phyloP scores from a whole-genome alignment of 2,113 vertebrate genomes.

The Crotalus tigris region DNA sequence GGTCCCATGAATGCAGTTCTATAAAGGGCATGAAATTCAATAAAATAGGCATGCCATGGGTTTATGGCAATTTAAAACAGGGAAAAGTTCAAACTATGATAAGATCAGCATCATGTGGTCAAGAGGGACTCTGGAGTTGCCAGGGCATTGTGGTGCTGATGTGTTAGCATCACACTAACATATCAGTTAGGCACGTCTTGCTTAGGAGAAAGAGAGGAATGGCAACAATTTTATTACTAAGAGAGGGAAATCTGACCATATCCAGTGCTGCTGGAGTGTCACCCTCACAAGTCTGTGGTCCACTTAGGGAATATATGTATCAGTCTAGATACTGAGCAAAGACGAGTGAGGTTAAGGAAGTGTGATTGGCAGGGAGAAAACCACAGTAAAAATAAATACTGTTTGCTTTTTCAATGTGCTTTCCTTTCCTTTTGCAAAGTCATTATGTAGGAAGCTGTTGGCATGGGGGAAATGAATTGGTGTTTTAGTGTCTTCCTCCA shows the following conservation, averaged over 20 bases:
- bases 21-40: not conserved
- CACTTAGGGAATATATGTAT: not conserved
- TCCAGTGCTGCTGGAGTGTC: not conserved
- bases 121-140: not conserved
- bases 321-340: conserved; percentile 38
- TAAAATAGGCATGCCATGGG: not conserved
- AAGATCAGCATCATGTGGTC: not conserved
- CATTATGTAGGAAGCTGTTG: conserved; percentile 35
- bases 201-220: not conserved
- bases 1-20: not conserved
- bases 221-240: not conserved
- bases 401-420: conserved; percentile 43
- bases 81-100: not conserved
- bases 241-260: not conserved
- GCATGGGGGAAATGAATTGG: conserved; percentile 31
- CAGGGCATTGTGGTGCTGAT: not conserved
- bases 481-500: conserved; percentile 30
- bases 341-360: conserved; percentile 26
- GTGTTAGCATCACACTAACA: too few relatives aligned
- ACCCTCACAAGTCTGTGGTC: not conserved
- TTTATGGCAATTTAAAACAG: not conserved
- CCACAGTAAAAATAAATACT: conserved; percentile 38
- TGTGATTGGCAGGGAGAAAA: conserved; percentile 43
- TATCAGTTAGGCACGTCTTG: not conserved
- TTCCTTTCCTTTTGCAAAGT: conserved; percentile 33